Conservation (phyloP, 1,140 invertebrate species). For the Aphis craccivora region DNA sequence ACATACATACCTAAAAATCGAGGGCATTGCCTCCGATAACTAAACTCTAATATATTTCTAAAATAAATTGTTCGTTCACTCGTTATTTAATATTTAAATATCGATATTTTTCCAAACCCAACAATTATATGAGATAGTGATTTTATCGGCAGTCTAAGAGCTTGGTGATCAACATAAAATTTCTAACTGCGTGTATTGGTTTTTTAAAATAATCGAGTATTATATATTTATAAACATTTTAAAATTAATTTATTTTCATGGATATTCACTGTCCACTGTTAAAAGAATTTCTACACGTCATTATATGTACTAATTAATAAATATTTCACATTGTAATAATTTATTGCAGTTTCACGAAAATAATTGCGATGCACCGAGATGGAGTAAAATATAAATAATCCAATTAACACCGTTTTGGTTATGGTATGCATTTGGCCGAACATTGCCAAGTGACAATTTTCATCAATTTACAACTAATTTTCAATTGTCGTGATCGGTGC, state of each 20-base stretch:
- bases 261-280: neutral
- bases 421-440: neutral
- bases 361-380: neutral
- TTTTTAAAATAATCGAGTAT: neutral
- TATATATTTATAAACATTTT: neutral
- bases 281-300: neutral
- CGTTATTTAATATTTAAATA: neutral
- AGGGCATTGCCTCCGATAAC: neutral
- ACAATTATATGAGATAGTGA: neutral
- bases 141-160: neutral
- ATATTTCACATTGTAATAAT: neutral
- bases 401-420: neutral
- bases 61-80: neutral
- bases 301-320: neutral
- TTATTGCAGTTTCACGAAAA: neutral
- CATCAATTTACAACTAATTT: neutral
- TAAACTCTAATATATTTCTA: neutral
- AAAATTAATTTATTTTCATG: neutral
- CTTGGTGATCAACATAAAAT: neutral
- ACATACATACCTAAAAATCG: neutral
- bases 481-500: too few relatives aligned
- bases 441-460: neutral
- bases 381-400: neutral
- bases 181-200: neutral
- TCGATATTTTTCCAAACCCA: neutral